These are phyloP conservation scores for Belgica antarctica DNA, from an alignment of 2,888 invertebrate genomes.

Conservation along the genomic window DNA sequence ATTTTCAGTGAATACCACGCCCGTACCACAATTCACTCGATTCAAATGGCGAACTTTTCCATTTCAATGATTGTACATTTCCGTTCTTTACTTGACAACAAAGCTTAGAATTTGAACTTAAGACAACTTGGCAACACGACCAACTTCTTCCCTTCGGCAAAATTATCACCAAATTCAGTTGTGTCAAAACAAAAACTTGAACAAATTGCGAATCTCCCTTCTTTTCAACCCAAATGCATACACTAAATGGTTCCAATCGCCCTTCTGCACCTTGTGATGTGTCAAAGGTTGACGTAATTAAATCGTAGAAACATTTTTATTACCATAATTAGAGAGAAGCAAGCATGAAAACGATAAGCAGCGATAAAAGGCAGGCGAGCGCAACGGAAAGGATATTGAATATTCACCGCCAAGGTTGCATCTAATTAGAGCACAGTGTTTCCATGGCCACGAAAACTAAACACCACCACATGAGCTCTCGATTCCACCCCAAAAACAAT, in stretches of 20 bases:
- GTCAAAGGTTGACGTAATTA: neutral
- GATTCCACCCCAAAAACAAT: neutral
- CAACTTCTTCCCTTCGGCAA: too few species aligned
- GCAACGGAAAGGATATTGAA: neutral
- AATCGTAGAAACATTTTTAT: conserved; percentile 3
- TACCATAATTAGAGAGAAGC: neutral
- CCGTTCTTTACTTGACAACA: too few species aligned
- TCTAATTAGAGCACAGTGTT: neutral
- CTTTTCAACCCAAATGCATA: too few species aligned
- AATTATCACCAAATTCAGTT: too few species aligned
- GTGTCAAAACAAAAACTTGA: too few species aligned
- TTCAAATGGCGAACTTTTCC: too few species aligned
- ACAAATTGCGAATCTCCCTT: too few species aligned
- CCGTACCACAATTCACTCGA: neutral
- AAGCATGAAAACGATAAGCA: neutral
- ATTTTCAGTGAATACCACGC: too few species aligned
- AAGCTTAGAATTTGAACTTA: too few species aligned
- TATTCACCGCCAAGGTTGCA: conserved; percentile 15
- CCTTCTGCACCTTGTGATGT: too few species aligned
- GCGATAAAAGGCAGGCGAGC: neutral
- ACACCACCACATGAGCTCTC: conserved; percentile 3
- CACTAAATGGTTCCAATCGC: neutral
- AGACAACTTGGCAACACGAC: too few species aligned
- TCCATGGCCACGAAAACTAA: neutral
- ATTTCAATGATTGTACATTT: too few species aligned